phyloP scores from a whole-genome alignment of 2,888 invertebrate genomes.

The Mermis nigrescens region DNA sequence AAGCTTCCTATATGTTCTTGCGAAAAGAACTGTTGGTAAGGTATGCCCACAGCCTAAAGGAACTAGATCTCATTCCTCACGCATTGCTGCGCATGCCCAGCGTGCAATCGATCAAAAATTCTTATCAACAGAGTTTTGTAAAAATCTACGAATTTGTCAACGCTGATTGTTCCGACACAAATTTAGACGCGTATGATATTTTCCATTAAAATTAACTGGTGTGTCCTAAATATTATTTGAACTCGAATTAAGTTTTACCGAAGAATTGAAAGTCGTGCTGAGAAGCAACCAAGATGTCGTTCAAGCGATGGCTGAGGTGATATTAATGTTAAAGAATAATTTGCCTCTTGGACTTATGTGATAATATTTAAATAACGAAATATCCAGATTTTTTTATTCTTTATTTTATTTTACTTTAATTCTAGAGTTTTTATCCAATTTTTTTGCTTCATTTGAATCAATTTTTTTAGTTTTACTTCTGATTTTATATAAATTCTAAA shows the following conservation, averaged over 20 bases:
- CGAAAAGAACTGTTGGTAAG: conserved; percentile 81
- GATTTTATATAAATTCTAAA: too few relatives aligned
- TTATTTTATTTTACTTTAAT: background rate
- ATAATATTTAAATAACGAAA: background rate
- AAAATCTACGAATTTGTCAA: conserved; percentile 86
- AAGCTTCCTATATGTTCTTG: conserved; percentile 75
- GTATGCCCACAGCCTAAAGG: conserved; percentile 96
- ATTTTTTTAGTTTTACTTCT: too few relatives aligned
- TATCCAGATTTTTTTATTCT: background rate
- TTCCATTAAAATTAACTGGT: conserved; percentile 4
- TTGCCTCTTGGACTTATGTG: background rate
- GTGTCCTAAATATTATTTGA: too few relatives aligned
- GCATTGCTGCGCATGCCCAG: conserved; percentile 79
- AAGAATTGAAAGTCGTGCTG: conserved; percentile 66
- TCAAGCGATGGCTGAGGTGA: conserved; percentile 71
- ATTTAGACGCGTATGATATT: conserved; percentile 44
- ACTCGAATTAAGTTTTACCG: conserved; percentile 52
- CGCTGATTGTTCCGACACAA: conserved; percentile 46
- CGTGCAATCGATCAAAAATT: conserved; percentile 71
- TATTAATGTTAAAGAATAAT: too few relatives aligned
- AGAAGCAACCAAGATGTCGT: conserved; percentile 92
- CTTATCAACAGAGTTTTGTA: conserved; percentile 81
- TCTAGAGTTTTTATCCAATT: too few relatives aligned
- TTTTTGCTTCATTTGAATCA: too few relatives aligned
- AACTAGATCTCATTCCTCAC: conserved; percentile 81